phyloP scores from a whole-genome alignment of 1,140 invertebrate genomes.

The Centruroides vittatus region DNA sequence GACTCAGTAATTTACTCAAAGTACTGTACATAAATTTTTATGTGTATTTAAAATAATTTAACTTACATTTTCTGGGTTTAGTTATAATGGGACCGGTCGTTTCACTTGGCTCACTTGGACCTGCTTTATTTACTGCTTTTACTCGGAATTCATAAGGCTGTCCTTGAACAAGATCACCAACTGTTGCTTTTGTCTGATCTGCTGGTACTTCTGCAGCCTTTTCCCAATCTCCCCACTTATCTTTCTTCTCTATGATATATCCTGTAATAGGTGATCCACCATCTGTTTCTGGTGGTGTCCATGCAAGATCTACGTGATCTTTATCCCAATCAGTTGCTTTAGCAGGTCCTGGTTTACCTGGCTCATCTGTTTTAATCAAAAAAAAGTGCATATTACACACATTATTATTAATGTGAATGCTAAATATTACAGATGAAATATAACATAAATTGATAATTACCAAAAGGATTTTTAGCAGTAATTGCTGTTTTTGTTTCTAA shows the following conservation, averaged over 20 bases:
- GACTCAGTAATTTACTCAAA: too few species aligned
- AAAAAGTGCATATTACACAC: too few species aligned
- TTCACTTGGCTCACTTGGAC: conserved; percentile 63
- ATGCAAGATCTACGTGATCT: conserved; percentile 75
- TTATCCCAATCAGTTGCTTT: conserved; percentile 92
- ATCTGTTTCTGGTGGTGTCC: conserved; percentile 62
- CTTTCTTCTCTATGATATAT: conserved; percentile 83
- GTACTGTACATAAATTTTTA: too few species aligned
- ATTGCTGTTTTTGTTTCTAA: conserved; percentile 70
- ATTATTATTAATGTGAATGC: background rate
- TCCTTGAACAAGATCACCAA: conserved; percentile 77
- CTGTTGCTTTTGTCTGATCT: conserved; percentile 61
- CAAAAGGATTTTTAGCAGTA: conserved; percentile 92
- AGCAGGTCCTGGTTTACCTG: conserved; percentile 78
- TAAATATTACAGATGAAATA: background rate
- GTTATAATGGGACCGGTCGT: conserved; percentile 74
- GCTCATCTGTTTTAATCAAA: conserved; percentile 50
- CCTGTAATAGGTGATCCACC: conserved; percentile 74
- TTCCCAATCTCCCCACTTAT: conserved; percentile 88
- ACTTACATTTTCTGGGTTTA: conserved; percentile 56
- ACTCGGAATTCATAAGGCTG: conserved; percentile 83
- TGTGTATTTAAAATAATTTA: too few species aligned
- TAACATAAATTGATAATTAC: conserved; percentile 33
- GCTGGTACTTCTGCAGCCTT: conserved; percentile 71
- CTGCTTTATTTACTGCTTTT: conserved; percentile 25